Conservation (phyloP, 2,797 vertebrate species). For the Peromyscus eremicus region DNA sequence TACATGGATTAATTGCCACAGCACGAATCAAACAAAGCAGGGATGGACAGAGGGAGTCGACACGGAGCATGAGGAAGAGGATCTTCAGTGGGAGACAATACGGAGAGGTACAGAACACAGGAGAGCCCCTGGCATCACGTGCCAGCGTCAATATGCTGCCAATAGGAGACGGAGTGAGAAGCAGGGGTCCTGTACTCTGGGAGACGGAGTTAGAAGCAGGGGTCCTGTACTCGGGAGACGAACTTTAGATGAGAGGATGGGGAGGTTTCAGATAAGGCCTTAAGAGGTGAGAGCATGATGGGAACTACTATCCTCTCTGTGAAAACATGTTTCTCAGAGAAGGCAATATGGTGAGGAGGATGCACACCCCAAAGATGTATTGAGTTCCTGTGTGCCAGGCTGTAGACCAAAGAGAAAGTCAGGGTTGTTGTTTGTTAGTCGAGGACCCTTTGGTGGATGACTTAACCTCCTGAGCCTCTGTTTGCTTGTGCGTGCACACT, state of each 20-base stretch:
- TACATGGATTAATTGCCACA: background rate
- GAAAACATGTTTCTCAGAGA: background rate
- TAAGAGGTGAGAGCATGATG: background rate
- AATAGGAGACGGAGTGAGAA: background rate
- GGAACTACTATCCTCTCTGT: background rate
- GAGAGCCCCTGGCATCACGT: background rate
- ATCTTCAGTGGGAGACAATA: background rate
- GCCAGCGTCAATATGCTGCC: background rate
- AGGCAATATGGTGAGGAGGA: background rate
- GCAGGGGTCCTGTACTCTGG: background rate
- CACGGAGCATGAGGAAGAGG: background rate
- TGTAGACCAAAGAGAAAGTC: conserved; percentile 13
- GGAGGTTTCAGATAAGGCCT: background rate
- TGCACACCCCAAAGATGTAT: background rate
- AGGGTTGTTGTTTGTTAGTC: background rate
- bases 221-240: background rate
- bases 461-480: too few relatives aligned
- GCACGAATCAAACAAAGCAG: background rate
- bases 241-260: background rate
- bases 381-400: background rate
- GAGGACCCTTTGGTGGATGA: background rate
- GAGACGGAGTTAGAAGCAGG: background rate
- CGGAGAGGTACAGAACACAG: background rate
- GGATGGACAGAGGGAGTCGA: background rate
- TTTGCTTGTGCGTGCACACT: background rate